Conservation (phyloP, 1,140 invertebrate genomes). For the Grapholita molesta region DNA sequence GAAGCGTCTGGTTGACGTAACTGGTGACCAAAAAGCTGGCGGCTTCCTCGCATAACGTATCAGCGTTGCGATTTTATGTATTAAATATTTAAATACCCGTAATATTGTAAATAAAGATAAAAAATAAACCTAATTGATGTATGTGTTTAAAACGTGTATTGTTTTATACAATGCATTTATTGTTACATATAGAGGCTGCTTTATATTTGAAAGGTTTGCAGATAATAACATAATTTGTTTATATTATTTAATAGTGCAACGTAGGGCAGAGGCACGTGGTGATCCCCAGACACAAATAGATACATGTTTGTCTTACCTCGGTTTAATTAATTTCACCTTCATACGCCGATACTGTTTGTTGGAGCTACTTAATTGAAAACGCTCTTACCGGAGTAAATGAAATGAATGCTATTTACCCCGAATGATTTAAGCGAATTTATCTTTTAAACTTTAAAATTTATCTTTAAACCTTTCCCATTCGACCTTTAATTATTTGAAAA, state of each 20-base stretch:
- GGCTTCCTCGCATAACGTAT: no score
- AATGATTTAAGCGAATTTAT: constrained; percentile 76
- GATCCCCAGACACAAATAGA: constrained; percentile 65
- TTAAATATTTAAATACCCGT: no score
- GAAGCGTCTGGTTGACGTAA: no score
- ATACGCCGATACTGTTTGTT: constrained; percentile 76
- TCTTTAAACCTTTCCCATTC: constrained; percentile 57
- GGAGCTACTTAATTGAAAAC: constrained; percentile 76
- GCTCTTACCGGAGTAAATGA: constrained; percentile 75
- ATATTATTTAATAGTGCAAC: not conserved
- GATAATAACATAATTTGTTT: not conserved
- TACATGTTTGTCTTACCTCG: constrained; percentile 75
- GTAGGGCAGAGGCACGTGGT: constrained; percentile 25
- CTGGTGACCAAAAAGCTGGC: no score
- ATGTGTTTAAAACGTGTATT: no score
- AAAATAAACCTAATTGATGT: no score
- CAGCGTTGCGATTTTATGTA: no score
- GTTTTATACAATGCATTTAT: no score
- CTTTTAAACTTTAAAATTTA: constrained; percentile 76
- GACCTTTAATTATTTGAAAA: constrained; percentile 48
- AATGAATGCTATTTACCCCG: constrained; percentile 74
- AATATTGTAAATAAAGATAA: no score
- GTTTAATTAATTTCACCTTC: constrained; percentile 78
- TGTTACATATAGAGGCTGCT: no score
- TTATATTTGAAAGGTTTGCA: no score